Base-by-base conservation (phyloP, 2,888 invertebrate species). In the Caenorhabditis doughertyi region DNA sequence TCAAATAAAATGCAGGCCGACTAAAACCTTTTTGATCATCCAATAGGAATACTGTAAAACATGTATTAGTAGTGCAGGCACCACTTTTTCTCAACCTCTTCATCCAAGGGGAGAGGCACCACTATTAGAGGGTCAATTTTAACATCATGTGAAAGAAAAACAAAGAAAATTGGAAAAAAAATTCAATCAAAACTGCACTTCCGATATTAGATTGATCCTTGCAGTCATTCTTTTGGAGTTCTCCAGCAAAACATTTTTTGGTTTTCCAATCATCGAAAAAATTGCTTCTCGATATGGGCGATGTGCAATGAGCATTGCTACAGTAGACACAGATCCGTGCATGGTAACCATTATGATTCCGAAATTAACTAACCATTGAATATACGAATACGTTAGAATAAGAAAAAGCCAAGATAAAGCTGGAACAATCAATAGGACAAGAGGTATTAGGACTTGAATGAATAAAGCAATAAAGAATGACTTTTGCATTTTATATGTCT, bases 281-380 rank as follows among this genome's bases (percentile, higher is more conserved):
- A 62, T 7, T 25, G 44, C 16, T 16, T 64, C 47, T 21, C 64
- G 27, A 49, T 64, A 64, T 4, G 64, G 47, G 2, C 64, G 64
- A 47, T 64, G 47, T 5, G 47, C 47, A 9, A 32, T 13, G 1
- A 64, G 3, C 64, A 64, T 64, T 0, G 32, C 29, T 0, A 44
- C 5, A 13, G 64, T 29, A 27, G 64, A n/a, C 2, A 21, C 16
- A 3, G 18, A 8, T 18, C 64, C 64, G 21, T 64, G 64, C 29
- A 32, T 18, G 2, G n/a, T 18, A 1, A 18, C 44, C n/a, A 18
- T 18, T 5, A 47, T 18, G 3, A 47, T 13, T 18, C 3, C 18
- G 3, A 47, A 47, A 18, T 47, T 47, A 18, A 13, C 13, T 9
- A 25, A 3, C 1, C 8, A 5, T 51, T 51, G 51, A 51, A 11